A percentile compares a stretch with the other conserved stretches of the same genome.
phyloP scores from a whole-genome alignment of 2,113 vertebrate species.

The Chelonoidis abingdonii region DNA sequence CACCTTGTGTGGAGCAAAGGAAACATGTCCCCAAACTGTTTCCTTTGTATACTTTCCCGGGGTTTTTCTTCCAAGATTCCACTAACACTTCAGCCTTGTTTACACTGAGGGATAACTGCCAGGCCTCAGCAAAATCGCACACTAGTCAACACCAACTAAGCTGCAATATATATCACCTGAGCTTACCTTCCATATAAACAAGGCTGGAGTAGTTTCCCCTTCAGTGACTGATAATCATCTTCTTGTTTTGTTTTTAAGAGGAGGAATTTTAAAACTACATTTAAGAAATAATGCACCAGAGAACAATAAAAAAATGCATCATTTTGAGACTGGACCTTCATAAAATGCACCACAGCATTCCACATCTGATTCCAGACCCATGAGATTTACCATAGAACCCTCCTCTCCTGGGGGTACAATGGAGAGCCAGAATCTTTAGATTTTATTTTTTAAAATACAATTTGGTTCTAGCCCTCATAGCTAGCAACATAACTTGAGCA shows the following conservation, averaged over 20 bases:
- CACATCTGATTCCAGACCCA: background rate
- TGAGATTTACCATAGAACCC: background rate
- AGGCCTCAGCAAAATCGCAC: background rate
- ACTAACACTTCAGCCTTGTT: too few species aligned
- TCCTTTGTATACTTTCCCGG: background rate
- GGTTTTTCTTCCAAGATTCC: too few species aligned
- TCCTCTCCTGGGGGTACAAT: background rate
- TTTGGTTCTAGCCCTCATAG: background rate
- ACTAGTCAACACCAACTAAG: background rate
- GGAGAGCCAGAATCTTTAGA: background rate
- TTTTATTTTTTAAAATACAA: background rate
- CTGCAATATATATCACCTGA: background rate
- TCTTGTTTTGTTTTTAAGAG: too few species aligned
- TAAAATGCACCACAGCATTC: too few species aligned
- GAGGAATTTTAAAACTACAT: background rate
- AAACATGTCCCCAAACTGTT: background rate
- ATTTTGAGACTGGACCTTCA: background rate
- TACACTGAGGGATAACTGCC: too few species aligned
- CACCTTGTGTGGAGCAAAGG: background rate
- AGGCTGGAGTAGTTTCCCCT: background rate
- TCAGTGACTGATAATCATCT: too few species aligned
- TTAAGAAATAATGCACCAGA: background rate
- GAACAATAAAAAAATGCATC: background rate
- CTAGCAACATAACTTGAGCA: background rate
- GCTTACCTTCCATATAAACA: background rate